Base-by-base conservation (phyloP, 2,113 vertebrate genomes). In the Micromys minutus region DNA sequence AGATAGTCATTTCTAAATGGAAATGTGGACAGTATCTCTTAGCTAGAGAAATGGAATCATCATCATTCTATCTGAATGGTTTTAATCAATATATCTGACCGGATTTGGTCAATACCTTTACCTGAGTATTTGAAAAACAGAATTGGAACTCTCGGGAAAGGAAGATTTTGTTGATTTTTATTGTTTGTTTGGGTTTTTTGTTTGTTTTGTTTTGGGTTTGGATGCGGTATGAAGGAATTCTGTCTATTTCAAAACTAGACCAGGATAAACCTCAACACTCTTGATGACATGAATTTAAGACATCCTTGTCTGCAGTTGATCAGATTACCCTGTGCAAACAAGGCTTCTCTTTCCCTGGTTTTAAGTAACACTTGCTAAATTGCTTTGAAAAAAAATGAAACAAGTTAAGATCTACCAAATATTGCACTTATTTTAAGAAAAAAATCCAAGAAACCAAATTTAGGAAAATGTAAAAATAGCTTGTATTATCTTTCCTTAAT, bases 361-460 rank as follows among this genome's bases (percentile, higher is more conserved):
- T 34, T 22, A 63, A 55, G 19, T 13, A 34, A 57, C 31, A 86
- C 71, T 89, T 71, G 59, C 13, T 87, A 31, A 75, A 42, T 57
- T 92, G 45, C 34, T 81, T 39, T 75, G 52, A 89, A 80, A 94
- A 65, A 13, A 94, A 65, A 13, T 16, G 9, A 3, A 93, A 31
- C 29, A 67, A 95, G 26, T 36, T 89, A 10, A 76, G 39, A 72
- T 39, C 52, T 80, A 12, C 21, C 61, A 85, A 71, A 74, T 19
- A 55, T 61, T 52, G 12, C n/a, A 17, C 80, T 75, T 69, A 89
- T 29, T 91, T 90, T 90, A 87, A 91, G 8, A 84, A 94, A 84
- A 94, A 93, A 90, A 22, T 39, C 1, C n/a, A 84, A 91, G 31
- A 65, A 85, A 59, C n/a, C 50, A 83, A 21, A 24, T 52, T 84